Conservation (phyloP, 2,113 vertebrate species). For the Tricholaema leucomelas region DNA sequence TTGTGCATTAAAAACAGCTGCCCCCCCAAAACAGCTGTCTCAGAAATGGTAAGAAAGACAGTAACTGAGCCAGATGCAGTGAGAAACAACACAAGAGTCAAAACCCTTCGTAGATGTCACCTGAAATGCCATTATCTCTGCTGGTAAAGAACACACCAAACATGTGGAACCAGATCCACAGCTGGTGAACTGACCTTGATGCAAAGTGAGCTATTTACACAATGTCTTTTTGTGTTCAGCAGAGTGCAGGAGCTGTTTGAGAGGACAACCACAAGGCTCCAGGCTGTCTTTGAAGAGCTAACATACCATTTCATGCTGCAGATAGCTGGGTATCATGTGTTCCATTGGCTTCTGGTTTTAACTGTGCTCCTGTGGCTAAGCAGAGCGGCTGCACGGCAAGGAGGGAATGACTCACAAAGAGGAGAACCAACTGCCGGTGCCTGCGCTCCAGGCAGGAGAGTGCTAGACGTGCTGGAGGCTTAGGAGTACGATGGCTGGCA, state of each 20-base stretch:
- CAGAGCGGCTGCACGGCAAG: not conserved
- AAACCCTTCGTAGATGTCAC: not conserved
- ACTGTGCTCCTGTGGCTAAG: not conserved
- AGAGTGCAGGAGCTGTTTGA: not conserved
- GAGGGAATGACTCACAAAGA: not conserved
- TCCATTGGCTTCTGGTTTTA: not conserved
- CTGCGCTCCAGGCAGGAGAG: not conserved
- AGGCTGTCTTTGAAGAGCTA: not conserved
- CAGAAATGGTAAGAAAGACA: not conserved
- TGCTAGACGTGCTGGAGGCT: fast-evolving
- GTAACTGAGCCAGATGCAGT: not conserved
- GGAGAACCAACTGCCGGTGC: not conserved
- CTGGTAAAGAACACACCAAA: not conserved
- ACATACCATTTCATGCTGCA: not conserved
- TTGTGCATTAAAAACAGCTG: not conserved
- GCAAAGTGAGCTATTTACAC: not conserved
- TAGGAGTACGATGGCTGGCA: not conserved
- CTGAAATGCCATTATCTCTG: not conserved
- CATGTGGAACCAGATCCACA: not conserved
- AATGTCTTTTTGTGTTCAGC: not conserved
- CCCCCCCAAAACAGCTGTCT: not conserved
- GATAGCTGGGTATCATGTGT: not conserved
- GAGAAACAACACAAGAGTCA: not conserved
- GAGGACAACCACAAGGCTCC: not conserved
- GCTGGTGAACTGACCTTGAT: not conserved